Base-by-base conservation (phyloP, 2,888 invertebrate species). In the Crocallis elinguaria region DNA sequence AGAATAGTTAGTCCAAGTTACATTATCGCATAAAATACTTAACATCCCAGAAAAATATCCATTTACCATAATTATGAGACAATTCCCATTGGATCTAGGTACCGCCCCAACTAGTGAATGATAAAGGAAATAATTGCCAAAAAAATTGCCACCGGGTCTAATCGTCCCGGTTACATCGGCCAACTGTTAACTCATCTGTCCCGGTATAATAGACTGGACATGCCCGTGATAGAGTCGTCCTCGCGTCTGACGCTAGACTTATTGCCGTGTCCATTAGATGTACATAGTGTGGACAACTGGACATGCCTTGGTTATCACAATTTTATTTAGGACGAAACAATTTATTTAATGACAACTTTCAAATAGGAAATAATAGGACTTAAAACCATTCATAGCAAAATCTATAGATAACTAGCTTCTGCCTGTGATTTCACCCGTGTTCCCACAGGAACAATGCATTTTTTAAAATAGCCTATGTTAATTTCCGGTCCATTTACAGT, bases 281-380 rank as follows among this genome's bases (percentile, higher is more conserved):
- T 13, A n/a, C 29, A 1, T 42, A 48, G 13, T 48, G 19, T 48
- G 46, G 52, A 53, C 32, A 50, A 42, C 14, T 48, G 46, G 52
- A 53, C 32, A 50, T 32, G 36, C 7, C 41, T n/a, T 16, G 3
- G 13, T 21, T 11, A 21, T 21, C 6, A 19, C 2, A 8, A 8
- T 8, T 2, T 6, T 14, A 5, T 32, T 13, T 7, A 14, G 1
- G 6, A 32, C 14, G 7, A 32, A 12, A 29, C 5, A n/a, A n/a
- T n/a, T n/a, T n/a, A n/a, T 12, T 32, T 1, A 8, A 8, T 14
- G 0, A 6, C 13, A 30, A 5, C n/a, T 2, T n/a, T 29, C 11
- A 11, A 2, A 3, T 11, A 29, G 29, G n/a, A 11, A 11, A 8
- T 5, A 19, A n/a, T n/a, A n/a, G n/a, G n/a, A n/a, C n/a, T n/a